A percentile compares a stretch with the other conserved stretches of the same genome.
Conservation (phyloP, 2,888 invertebrate genomes). For the Congeria kusceri region DNA sequence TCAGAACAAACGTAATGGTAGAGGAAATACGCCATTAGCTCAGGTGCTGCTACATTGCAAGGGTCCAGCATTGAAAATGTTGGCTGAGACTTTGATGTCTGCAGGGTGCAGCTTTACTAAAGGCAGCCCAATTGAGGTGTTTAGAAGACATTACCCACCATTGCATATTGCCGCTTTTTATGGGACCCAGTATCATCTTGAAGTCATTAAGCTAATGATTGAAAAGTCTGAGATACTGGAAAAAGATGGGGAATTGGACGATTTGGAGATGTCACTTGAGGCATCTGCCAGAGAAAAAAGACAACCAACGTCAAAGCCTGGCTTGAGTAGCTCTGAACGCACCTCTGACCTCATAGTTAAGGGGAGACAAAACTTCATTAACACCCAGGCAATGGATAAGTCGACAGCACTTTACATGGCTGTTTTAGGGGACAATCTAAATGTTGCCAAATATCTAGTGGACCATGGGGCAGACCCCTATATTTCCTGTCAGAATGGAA, state of each 20-base stretch:
- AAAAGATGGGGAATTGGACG: neutral
- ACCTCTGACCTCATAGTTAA: slow-evolving; percentile 33
- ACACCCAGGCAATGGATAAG: slow-evolving; percentile 57
- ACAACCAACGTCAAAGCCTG: slow-evolving; percentile 3
- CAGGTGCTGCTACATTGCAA: slow-evolving; percentile 51
- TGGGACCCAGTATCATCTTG: slow-evolving; percentile 52
- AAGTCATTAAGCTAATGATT: slow-evolving; percentile 37
- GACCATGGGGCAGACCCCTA: slow-evolving; percentile 63
- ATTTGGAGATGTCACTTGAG: neutral
- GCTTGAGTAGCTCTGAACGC: slow-evolving; percentile 47
- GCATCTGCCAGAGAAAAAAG: slow-evolving; percentile 18
- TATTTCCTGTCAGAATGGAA: slow-evolving; percentile 62
- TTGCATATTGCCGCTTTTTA: slow-evolving; percentile 63
- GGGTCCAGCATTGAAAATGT: slow-evolving; percentile 22
- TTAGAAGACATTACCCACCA: slow-evolving; percentile 65
- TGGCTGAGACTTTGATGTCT: slow-evolving; percentile 55
- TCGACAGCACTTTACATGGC: slow-evolving; percentile 70
- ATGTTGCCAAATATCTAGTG: slow-evolving; percentile 61
- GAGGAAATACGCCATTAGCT: slow-evolving; percentile 66
- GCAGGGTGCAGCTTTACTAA: slow-evolving; percentile 64
- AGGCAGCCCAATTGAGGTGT: slow-evolving; percentile 61
- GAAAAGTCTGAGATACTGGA: slow-evolving; percentile 27
- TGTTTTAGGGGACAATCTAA: slow-evolving; percentile 59
- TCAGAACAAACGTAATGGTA: slow-evolving; percentile 61
- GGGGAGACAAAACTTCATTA: slow-evolving; percentile 44